phyloP scores from a whole-genome alignment of 2,888 invertebrate genomes.

The Sceliomorpha sp. region DNA sequence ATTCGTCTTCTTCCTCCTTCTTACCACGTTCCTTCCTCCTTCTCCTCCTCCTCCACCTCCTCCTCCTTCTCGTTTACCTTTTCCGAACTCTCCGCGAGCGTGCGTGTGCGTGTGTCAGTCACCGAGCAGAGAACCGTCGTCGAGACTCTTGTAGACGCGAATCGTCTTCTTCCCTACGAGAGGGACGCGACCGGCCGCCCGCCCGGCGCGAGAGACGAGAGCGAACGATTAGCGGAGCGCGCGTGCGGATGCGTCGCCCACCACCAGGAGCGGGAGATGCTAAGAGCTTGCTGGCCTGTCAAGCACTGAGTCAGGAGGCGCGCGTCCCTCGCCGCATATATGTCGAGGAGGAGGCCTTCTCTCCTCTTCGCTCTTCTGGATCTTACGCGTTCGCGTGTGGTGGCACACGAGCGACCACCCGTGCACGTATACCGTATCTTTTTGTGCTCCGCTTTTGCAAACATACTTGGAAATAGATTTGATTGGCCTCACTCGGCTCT shows the following conservation, averaged over 20 bases:
- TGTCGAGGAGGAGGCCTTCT: conserved; percentile 73
- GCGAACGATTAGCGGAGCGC: conserved; percentile 38
- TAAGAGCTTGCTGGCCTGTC: conserved; percentile 79
- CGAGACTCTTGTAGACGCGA: conserved; percentile 9
- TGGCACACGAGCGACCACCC: conserved; percentile 59
- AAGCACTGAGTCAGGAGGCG: conserved; percentile 79
- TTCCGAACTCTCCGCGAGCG: no score
- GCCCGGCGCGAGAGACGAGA: conserved; percentile 2
- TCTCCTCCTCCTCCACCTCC: no score
- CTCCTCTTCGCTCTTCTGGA: conserved; percentile 67
- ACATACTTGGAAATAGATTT: conserved; percentile 25
- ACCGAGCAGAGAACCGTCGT: no score
- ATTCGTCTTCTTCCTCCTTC: no score
- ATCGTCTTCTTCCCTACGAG: neutral
- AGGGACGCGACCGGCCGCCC: no score
- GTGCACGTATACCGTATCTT: conserved; percentile 55
- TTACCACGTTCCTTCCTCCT: no score
- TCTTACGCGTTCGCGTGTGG: conserved; percentile 71
- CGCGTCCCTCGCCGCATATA: conserved; percentile 78
- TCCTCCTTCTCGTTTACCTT: no score
- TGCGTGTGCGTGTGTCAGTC: no score
- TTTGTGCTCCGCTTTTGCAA: conserved; percentile 33
- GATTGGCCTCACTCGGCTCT: conserved; percentile 8
- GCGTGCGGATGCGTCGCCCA: conserved; percentile 54
- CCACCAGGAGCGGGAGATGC: conserved; percentile 69